Evolutionary conservation across 2,888 invertebrate species (phyloP).

Genomic region (Ophioninae sp.): DNA sequence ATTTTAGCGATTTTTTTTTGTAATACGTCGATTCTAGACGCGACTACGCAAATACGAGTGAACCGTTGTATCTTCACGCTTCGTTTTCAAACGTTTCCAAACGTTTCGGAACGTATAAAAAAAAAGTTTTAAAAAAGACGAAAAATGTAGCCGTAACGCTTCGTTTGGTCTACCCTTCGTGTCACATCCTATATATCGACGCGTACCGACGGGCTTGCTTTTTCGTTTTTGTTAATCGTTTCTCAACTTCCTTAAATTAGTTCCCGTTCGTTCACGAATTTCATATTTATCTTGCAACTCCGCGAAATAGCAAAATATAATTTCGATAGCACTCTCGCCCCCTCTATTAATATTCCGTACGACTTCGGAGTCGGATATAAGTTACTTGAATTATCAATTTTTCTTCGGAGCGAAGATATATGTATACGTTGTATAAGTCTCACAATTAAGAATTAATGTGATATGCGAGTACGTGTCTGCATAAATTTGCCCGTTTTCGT

Average conservation of each 20-base stretch:
- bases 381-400: slow-evolving; percentile 13
- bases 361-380: slow-evolving; percentile 44
- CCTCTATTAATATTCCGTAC: slow-evolving; percentile 51
- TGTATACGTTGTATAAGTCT: slow-evolving; percentile 31
- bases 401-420: slow-evolving; percentile 8
- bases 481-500: slow-evolving; percentile 55
- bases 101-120: too few relatives aligned
- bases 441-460: slow-evolving; percentile 53
- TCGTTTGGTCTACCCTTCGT: too few relatives aligned
- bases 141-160: too few relatives aligned
- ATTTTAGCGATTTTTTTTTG: too few relatives aligned
- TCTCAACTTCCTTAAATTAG: background rate
- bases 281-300: slow-evolving; percentile 3
- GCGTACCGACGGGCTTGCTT: background rate
- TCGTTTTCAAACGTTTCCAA: too few relatives aligned
- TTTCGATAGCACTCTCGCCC: slow-evolving; percentile 60
- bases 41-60: too few relatives aligned
- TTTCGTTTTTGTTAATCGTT: background rate
- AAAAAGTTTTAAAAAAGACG: too few relatives aligned
- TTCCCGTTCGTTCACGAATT: slow-evolving; percentile 34
- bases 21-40: too few relatives aligned
- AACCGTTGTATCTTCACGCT: too few relatives aligned
- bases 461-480: slow-evolving; percentile 56
- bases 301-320: slow-evolving; percentile 72
- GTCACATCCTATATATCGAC: background rate